These are phyloP conservation scores for Saguinus midas DNA, from an alignment of 2,113 vertebrate species.

Conservation along the genomic window DNA sequence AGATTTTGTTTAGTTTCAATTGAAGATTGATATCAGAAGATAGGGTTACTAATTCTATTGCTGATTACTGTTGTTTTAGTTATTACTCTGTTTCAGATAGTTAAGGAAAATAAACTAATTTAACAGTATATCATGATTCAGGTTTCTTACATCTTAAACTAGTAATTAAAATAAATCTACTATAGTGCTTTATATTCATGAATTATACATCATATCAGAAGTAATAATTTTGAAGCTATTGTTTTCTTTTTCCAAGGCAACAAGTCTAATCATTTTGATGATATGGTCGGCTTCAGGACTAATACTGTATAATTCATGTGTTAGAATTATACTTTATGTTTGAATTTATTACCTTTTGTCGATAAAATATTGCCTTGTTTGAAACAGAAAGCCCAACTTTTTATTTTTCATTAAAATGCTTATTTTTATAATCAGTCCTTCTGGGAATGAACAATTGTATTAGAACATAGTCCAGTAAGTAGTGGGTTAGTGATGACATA, in stretches of 20 bases:
- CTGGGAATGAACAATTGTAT: conserved; percentile 20
- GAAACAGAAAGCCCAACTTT: conserved; percentile 41
- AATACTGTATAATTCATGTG: not conserved
- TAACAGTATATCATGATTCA: not conserved
- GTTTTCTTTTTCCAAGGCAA: not conserved
- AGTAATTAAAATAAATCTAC: not conserved
- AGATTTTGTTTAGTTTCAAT: not conserved
- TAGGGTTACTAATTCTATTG: not conserved
- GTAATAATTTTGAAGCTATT: not conserved
- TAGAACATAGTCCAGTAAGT: conserved; percentile 67
- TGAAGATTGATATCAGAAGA: not conserved
- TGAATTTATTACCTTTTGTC: not conserved
- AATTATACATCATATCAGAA: not conserved
- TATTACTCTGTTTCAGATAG: not conserved
- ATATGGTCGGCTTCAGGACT: not conserved
- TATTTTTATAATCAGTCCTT: not conserved
- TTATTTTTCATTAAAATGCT: conserved; percentile 48
- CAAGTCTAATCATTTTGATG: not conserved
- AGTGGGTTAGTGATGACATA: conserved; percentile 66
- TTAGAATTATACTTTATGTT: not conserved
- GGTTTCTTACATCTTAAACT: not conserved
- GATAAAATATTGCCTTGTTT: conserved; percentile 27
- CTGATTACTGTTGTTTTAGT: not conserved
- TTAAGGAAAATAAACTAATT: not conserved
- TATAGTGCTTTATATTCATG: not conserved